These are phyloP conservation scores for Nesidiocoris tenuis DNA, from an alignment of 2,888 invertebrate genomes.

Conservation along the genomic window DNA sequence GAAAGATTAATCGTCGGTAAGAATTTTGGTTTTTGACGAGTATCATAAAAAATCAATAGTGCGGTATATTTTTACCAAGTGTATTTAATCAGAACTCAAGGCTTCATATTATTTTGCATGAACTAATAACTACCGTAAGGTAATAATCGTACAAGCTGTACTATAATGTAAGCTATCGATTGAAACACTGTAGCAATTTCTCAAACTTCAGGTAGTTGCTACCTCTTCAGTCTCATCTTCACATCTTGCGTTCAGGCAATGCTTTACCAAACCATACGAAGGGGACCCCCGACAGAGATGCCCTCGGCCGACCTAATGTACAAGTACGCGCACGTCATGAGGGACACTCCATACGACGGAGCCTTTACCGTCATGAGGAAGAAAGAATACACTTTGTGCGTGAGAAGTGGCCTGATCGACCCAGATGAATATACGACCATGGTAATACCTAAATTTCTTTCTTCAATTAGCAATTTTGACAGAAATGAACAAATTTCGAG, in stretches of 20 bases:
- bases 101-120: no score
- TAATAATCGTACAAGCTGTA: no score
- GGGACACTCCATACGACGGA: slow-evolving; percentile 6
- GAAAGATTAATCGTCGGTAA: slow-evolving; percentile 31
- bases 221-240: slow-evolving; percentile 36
- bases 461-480: no score
- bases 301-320: slow-evolving; percentile 8
- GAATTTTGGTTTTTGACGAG: neutral
- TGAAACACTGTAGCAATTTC: no score
- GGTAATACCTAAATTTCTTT: no score
- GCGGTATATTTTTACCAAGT: neutral
- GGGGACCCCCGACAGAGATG: neutral
- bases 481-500: no score
- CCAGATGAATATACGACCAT: slow-evolving; percentile 8
- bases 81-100: no score
- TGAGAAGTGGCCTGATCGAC: slow-evolving; percentile 9
- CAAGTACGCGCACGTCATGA: slow-evolving; percentile 13
- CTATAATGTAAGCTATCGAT: no score
- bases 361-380: slow-evolving; percentile 27
- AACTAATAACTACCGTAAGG: no score
- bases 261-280: slow-evolving; percentile 2
- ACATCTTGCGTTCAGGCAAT: slow-evolving; percentile 20
- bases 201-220: slow-evolving; percentile 34
- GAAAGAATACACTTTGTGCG: slow-evolving; percentile 14
- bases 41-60: neutral